Evolutionary conservation across 2,888 invertebrate species (phyloP).

Genomic region (Rhagophthalmus giganteus): DNA sequence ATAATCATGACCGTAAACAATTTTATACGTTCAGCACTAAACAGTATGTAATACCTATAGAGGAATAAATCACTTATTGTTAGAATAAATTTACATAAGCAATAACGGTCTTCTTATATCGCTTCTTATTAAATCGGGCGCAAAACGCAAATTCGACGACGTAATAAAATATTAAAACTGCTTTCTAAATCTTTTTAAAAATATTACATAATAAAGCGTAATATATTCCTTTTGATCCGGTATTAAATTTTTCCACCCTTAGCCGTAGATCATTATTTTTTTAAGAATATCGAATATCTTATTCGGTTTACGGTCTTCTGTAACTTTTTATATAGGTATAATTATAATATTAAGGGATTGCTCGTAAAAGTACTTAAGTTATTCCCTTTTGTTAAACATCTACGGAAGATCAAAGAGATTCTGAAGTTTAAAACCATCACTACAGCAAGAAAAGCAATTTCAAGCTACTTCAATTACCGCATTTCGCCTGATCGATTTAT

Average conservation of each 20-base stretch:
- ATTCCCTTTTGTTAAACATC: too few species aligned
- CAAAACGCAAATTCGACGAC: background rate
- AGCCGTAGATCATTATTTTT: slow-evolving; percentile 26
- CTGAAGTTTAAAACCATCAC: too few species aligned
- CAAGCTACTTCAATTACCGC: too few species aligned
- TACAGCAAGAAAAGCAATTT: too few species aligned
- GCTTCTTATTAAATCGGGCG: background rate
- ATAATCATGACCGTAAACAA: slow-evolving; percentile 20
- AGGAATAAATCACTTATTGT: too few species aligned
- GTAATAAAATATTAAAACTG: slow-evolving; percentile 1
- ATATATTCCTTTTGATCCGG: slow-evolving; percentile 30
- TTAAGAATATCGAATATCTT: slow-evolving; percentile 29
- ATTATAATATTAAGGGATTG: slow-evolving; percentile 18
- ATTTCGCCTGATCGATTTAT: too few species aligned
- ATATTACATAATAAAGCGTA: slow-evolving; percentile 21
- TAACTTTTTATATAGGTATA: slow-evolving; percentile 20
- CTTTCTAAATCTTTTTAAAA: slow-evolving; percentile 15
- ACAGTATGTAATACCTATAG: background rate
- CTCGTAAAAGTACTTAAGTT: slow-evolving; percentile 18
- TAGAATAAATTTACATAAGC: slow-evolving; percentile 13
- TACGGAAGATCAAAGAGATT: too few species aligned
- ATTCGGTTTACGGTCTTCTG: slow-evolving; percentile 19
- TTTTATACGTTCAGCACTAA: slow-evolving; percentile 17
- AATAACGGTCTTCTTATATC: slow-evolving; percentile 1
- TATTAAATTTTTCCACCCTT: slow-evolving; percentile 31